These are phyloP conservation scores for Odontesthes bonariensis DNA, from an alignment of 2,113 vertebrate species.

Conservation along the genomic window DNA sequence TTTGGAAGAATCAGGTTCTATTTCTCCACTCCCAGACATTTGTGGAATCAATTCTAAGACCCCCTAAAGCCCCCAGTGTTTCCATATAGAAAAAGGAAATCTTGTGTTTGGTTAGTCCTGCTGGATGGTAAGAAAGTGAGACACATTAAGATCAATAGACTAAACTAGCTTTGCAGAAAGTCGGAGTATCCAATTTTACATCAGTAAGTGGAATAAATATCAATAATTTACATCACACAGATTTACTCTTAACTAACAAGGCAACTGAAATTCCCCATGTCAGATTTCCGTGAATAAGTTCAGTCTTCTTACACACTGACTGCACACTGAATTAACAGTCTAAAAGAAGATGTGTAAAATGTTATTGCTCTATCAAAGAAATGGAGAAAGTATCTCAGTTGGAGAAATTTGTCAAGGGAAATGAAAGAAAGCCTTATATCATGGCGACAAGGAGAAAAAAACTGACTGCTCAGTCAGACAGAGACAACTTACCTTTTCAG, in stretches of 20 bases:
- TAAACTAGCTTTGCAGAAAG: slow-evolving; percentile 3
- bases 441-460: neutral
- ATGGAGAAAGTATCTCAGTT: slow-evolving; percentile 23
- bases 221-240: slow-evolving; percentile 11
- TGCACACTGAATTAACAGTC: slow-evolving; percentile 54
- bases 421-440: slow-evolving; percentile 31
- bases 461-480: neutral
- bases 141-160: slow-evolving; percentile 4
- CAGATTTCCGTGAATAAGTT: slow-evolving; percentile 35
- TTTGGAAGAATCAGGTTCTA: neutral
- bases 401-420: slow-evolving; percentile 24
- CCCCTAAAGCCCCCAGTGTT: neutral
- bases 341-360: slow-evolving; percentile 37
- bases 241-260: slow-evolving; percentile 15
- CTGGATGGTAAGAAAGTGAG: neutral
- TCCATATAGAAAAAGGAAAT: neutral
- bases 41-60: neutral
- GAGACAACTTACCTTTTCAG: slow-evolving; percentile 26
- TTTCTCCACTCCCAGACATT: neutral
- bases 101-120: slow-evolving; percentile 17
- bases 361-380: slow-evolving; percentile 48
- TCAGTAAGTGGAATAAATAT: neutral
- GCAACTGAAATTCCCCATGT: slow-evolving; percentile 28
- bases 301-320: no score
- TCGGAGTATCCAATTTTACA: slow-evolving; percentile 8